Evolutionary conservation across 2,888 invertebrate species (phyloP).

Genomic region (Agrochola circellaris): DNA sequence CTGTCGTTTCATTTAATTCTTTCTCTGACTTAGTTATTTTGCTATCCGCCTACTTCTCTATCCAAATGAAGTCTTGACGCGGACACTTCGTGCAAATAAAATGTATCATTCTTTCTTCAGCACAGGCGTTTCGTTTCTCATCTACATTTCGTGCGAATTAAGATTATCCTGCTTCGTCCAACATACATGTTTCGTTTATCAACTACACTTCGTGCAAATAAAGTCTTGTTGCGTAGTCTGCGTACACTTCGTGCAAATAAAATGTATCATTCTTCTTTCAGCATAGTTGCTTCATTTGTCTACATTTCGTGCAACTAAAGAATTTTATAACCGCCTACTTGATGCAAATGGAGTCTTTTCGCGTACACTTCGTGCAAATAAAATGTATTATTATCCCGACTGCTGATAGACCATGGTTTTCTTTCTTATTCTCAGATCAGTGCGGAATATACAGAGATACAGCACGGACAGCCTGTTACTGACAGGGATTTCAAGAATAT

Average conservation of each 20-base stretch:
- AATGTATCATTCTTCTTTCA: too few species aligned
- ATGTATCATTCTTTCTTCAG: not conserved
- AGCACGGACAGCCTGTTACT: constrained; percentile 55
- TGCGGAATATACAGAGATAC: constrained; percentile 65
- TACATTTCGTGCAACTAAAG: not conserved
- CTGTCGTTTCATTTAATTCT: not conserved
- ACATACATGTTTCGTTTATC: not conserved
- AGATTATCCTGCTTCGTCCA: not conserved
- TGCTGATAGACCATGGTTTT: constrained; percentile 54
- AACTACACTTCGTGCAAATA: not conserved
- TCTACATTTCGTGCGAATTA: not conserved
- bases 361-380: not conserved
- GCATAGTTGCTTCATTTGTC: not conserved
- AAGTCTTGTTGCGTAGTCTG: not conserved
- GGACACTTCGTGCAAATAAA: not conserved
- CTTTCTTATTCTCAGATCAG: constrained; percentile 66
- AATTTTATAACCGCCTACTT: not conserved
- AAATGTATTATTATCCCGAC: constrained; percentile 4
- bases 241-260: not conserved
- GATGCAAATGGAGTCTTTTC: not conserved
- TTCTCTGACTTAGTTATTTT: not conserved
- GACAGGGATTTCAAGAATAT: constrained; percentile 68
- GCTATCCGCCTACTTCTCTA: not conserved
- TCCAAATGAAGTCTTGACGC: not conserved
- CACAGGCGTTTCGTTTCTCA: not conserved